phyloP scores from a whole-genome alignment of 64 coral and sea anemone genomes.

The Actinia equina region DNA sequence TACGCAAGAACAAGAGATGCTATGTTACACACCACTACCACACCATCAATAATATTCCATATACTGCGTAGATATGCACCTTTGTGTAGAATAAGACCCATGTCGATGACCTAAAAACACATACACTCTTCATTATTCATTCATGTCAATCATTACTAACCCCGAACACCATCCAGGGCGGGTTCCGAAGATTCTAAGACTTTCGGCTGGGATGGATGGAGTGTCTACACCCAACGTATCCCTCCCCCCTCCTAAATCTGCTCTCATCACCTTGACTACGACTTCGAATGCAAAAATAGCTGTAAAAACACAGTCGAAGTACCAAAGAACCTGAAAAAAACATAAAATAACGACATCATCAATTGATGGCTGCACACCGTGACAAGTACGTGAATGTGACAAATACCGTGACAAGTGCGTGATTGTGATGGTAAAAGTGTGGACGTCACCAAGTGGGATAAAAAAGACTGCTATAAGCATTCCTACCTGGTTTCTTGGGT shows the following conservation, averaged over 20 bases:
- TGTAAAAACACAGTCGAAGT: conserved; percentile 66
- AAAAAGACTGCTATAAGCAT: background rate
- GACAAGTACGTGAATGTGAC: too few species aligned
- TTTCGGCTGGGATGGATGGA: too few species aligned
- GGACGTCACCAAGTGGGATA: too few species aligned
- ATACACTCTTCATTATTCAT: too few species aligned
- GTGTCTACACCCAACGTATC: too few species aligned
- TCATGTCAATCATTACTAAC: background rate
- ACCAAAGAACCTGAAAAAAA: conserved; percentile 44
- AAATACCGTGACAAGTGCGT: too few species aligned
- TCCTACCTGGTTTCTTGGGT: conserved; percentile 49
- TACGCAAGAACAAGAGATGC: conserved; percentile 50
- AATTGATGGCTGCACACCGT: background rate
- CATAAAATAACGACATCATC: background rate
- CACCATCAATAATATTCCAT: conserved; percentile 75
- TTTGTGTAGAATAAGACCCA: conserved; percentile 64
- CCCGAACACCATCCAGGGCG: too few species aligned
- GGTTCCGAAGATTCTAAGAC: too few species aligned
- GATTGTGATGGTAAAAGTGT: too few species aligned
- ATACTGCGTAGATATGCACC: conserved; percentile 65
- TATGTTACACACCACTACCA: conserved; percentile 56
- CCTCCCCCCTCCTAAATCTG: too few species aligned
- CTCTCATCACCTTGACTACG: conserved; percentile 54
- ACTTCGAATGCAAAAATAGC: conserved; percentile 81
- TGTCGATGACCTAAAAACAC: conserved; percentile 51